Evolutionary conservation across 2,113 vertebrate species (phyloP).

Genomic region (Vireo altiloquus): DNA sequence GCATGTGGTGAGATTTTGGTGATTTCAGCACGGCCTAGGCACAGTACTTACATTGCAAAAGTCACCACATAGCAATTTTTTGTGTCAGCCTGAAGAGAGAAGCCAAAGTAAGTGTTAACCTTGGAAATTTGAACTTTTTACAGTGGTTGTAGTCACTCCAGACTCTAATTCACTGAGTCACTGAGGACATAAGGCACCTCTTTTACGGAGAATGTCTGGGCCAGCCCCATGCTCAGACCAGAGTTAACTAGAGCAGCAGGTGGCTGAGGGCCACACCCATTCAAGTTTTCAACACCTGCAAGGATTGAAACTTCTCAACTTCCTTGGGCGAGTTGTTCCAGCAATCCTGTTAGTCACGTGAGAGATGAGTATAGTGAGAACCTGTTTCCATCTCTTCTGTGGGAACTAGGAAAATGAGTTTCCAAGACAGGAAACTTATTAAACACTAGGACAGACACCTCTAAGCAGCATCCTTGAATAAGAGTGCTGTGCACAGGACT

Average conservation of each 20-base stretch:
- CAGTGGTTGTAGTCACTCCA: neutral
- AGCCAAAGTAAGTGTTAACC: neutral
- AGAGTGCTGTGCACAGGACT: neutral
- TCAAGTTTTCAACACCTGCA: neutral
- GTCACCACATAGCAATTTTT: neutral
- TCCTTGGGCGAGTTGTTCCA: neutral
- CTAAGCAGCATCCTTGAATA: neutral
- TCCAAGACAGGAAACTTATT: neutral
- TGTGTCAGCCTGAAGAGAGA: neutral
- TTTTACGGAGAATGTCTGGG: neutral
- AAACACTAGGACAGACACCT: neutral
- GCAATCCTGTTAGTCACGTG: neutral
- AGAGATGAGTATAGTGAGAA: neutral
- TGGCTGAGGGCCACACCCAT: neutral
- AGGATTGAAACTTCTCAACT: neutral
- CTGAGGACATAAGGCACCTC: neutral
- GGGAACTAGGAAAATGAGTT: neutral
- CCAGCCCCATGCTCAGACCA: neutral
- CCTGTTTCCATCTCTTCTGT: neutral
- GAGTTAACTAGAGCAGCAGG: neutral
- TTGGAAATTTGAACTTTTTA: neutral
- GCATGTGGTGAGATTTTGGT: neutral
- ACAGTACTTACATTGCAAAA: neutral
- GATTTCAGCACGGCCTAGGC: neutral
- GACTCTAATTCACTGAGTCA: neutral